These are phyloP conservation scores for Bactericera cockerelli DNA, from an alignment of 1,140 invertebrate species.

Conservation along the genomic window DNA sequence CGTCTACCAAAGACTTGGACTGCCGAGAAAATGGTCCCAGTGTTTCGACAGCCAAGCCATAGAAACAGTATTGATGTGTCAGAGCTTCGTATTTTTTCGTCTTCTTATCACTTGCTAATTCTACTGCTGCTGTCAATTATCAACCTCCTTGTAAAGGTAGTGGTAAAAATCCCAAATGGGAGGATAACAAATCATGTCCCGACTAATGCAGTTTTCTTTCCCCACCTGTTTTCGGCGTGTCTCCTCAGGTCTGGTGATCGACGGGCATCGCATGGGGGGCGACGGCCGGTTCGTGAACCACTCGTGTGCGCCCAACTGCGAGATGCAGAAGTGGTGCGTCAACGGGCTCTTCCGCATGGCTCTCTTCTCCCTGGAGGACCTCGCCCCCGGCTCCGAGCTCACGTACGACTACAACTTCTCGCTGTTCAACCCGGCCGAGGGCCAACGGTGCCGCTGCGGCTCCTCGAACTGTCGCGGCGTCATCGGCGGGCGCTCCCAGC, in stretches of 20 bases:
- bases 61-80: too few species aligned
- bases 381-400: slow-evolving; percentile 69
- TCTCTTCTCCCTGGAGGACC: slow-evolving; percentile 79
- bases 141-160: too few species aligned
- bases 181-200: too few species aligned
- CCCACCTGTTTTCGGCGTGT: too few species aligned
- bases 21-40: too few species aligned
- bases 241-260: slow-evolving; percentile 75
- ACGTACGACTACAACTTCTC: slow-evolving; percentile 96
- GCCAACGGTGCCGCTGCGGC: slow-evolving; percentile 67
- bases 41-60: too few species aligned
- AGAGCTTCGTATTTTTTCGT: too few species aligned
- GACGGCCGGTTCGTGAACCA: slow-evolving; percentile 94
- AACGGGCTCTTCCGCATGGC: slow-evolving; percentile 90
- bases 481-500: slow-evolving; percentile 82
- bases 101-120: too few species aligned
- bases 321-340: slow-evolving; percentile 98
- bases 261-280: slow-evolving; percentile 91
- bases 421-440: slow-evolving; percentile 53
- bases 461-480: slow-evolving; percentile 74
- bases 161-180: too few species aligned
- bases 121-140: too few species aligned
- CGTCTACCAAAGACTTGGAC: too few species aligned
- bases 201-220: too few species aligned
- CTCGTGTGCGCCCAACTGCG: slow-evolving; percentile 94